These are phyloP conservation scores for Onchidella celtica DNA, from an alignment of 2,888 invertebrate genomes.

Conservation along the genomic window DNA sequence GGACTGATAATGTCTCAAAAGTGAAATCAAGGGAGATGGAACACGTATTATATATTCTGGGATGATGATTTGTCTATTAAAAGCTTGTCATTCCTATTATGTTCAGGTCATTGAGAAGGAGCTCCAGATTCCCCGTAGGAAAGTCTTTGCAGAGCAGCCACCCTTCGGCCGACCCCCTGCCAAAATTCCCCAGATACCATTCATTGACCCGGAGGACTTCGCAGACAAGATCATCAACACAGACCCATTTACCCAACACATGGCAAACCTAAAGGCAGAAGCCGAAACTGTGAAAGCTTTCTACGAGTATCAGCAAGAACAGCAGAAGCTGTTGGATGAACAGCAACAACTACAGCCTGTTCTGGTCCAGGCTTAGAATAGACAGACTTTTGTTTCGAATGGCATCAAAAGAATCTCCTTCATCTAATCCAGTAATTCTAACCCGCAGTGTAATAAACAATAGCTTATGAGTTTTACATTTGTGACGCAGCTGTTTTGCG, in stretches of 20 bases:
- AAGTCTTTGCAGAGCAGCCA: conserved; percentile 65
- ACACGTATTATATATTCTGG: too few species aligned
- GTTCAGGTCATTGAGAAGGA: conserved; percentile 63
- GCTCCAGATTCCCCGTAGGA: conserved; percentile 68
- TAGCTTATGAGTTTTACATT: too few species aligned
- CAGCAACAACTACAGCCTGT: neutral
- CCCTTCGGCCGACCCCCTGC: conserved; percentile 59
- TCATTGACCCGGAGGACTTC: conserved; percentile 51
- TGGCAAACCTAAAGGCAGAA: conserved; percentile 30
- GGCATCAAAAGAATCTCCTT: neutral
- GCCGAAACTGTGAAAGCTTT: conserved; percentile 18
- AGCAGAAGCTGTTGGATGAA: conserved; percentile 19
- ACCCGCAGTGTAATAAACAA: too few species aligned
- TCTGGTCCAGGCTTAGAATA: neutral
- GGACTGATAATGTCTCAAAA: too few species aligned
- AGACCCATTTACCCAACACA: conserved; percentile 40
- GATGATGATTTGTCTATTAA: too few species aligned
- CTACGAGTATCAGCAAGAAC: conserved; percentile 28
- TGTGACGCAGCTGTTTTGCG: too few species aligned
- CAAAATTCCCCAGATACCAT: conserved; percentile 36
- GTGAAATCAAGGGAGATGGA: too few species aligned
- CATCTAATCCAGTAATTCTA: too few species aligned
- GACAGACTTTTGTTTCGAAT: neutral
- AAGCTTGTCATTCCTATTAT: conserved; percentile 46
- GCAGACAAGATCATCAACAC: conserved; percentile 49